Percentiles rank a stretch among this genome's conserved stretches.
Conservation (phyloP, 2,888 invertebrate species). For the Tuberolachnus salignus region DNA sequence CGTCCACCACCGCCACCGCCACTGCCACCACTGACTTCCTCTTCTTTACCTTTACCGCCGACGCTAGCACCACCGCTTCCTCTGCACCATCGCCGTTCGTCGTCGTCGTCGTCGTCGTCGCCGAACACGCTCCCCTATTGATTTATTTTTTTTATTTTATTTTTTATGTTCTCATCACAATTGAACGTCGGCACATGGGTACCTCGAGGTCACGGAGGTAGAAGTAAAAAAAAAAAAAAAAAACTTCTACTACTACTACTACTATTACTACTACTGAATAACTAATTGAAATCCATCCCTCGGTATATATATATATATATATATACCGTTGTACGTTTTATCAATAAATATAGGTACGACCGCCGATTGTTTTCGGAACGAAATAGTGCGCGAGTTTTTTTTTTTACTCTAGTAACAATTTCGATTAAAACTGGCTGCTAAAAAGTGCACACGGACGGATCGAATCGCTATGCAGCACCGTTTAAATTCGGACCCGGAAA, state of each 20-base stretch:
- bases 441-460: no score
- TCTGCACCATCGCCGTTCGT: background rate
- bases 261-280: slow-evolving; percentile 24
- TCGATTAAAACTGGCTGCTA: no score
- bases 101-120: slow-evolving; percentile 5
- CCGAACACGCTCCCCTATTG: slow-evolving; percentile 52
- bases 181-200: slow-evolving; percentile 41
- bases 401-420: background rate
- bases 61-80: background rate
- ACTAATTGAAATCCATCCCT: slow-evolving; percentile 49
- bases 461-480: no score
- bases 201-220: slow-evolving; percentile 38
- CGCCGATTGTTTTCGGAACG: slow-evolving; percentile 15
- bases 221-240: background rate
- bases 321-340: slow-evolving; percentile 2
- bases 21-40: background rate
- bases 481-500: no score
- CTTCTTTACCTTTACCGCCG: background rate
- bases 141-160: slow-evolving; percentile 40
- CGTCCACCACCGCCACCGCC: background rate
- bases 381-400: background rate
- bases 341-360: slow-evolving; percentile 16
- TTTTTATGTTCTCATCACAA: slow-evolving; percentile 51
- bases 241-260: slow-evolving; percentile 3
- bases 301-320: background rate